A percentile compares a stretch with the other conserved stretches of the same genome.
Evolutionary conservation across 30 jellyfish, hydroid and myxozoan genomes (phyloP).

Genomic region (Hydractinia symbiolongicarpus): DNA sequence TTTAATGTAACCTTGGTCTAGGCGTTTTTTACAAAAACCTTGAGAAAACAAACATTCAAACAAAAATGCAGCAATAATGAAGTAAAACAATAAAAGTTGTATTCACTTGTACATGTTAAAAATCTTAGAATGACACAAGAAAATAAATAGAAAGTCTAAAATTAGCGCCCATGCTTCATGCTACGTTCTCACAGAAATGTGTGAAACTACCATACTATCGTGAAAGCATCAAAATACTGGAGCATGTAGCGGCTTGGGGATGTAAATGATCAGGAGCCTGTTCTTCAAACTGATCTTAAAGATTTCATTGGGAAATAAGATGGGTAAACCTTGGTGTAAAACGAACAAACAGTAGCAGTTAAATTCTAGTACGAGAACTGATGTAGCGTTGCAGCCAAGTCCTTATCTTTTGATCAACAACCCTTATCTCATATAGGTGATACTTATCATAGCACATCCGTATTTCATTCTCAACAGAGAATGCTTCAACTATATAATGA

Average conservation of each 20-base stretch:
- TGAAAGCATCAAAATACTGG: neutral
- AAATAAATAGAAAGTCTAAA: too few relatives aligned
- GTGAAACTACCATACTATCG: slow-evolving; percentile 9
- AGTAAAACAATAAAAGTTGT: too few relatives aligned
- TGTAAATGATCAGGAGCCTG: slow-evolving; percentile 7
- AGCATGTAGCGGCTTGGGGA: slow-evolving; percentile 6
- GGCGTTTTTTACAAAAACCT: too few relatives aligned
- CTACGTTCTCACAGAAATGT: neutral
- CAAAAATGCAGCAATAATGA: too few relatives aligned
- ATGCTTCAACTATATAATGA: too few relatives aligned
- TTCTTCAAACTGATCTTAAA: neutral
- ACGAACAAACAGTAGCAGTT: neutral
- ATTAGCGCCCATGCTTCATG: neutral
- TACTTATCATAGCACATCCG: too few relatives aligned
- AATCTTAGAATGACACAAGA: too few relatives aligned
- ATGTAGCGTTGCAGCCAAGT: slow-evolving; percentile 10
- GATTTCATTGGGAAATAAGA: neutral
- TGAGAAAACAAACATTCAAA: too few relatives aligned
- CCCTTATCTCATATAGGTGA: too few relatives aligned
- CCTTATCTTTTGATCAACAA: neutral
- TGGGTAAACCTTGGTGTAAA: neutral
- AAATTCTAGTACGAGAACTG: neutral
- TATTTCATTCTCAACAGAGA: too few relatives aligned
- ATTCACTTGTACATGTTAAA: too few relatives aligned
- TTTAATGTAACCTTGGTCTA: too few relatives aligned